phyloP scores from a whole-genome alignment of 2,113 vertebrate species.

The Fulmarus glacialis region DNA sequence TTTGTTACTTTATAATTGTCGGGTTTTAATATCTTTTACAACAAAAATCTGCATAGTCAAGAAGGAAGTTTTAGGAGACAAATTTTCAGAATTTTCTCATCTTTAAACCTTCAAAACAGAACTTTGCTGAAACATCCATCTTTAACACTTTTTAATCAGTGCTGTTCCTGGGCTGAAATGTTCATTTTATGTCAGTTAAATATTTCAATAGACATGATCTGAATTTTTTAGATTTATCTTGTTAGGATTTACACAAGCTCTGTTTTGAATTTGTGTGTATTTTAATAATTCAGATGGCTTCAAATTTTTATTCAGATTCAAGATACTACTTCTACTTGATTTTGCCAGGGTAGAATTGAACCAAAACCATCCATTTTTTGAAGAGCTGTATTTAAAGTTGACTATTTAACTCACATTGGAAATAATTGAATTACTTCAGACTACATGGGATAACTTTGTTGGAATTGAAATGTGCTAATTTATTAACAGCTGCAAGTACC shows the following conservation, averaged over 20 bases:
- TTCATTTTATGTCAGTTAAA: neutral
- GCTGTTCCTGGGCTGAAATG: neutral
- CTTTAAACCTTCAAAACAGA: neutral
- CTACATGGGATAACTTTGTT: neutral
- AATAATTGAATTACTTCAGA: neutral
- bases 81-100: neutral
- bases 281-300: neutral
- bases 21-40: neutral
- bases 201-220: neutral
- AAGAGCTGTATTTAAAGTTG: neutral
- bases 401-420: neutral
- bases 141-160: neutral
- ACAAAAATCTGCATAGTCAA: neutral
- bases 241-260: neutral
- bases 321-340: neutral
- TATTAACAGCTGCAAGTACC: neutral
- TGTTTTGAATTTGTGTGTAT: neutral
- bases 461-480: neutral
- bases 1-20: fast-evolving
- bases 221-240: neutral
- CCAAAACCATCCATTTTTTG: neutral
- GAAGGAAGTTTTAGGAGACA: neutral
- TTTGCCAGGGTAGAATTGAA: neutral
- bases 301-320: neutral
- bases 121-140: neutral